Evolutionary conservation across 1,140 invertebrate genomes (phyloP).

Genomic region (Drosophila guanche): DNA sequence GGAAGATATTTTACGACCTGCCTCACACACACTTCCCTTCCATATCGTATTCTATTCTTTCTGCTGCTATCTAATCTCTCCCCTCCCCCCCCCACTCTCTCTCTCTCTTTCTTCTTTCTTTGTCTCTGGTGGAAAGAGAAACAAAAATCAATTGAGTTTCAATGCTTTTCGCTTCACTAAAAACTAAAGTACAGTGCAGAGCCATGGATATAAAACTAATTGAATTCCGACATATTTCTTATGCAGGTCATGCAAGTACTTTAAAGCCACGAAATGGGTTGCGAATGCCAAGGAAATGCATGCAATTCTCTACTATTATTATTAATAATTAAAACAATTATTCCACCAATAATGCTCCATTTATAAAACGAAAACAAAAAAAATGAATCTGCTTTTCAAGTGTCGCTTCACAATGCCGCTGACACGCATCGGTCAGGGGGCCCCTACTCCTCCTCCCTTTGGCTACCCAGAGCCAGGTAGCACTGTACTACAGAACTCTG

Average conservation of each 20-base stretch:
- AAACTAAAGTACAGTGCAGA: neutral
- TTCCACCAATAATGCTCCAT: too few relatives aligned
- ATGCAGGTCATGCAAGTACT: too few relatives aligned
- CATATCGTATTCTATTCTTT: neutral
- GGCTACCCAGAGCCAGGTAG: slow-evolving; percentile 16
- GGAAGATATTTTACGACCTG: slow-evolving; percentile 18
- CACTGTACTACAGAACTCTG: slow-evolving; percentile 26
- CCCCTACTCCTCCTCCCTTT: neutral
- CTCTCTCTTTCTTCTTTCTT: slow-evolving; percentile 8
- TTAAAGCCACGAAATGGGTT: too few relatives aligned
- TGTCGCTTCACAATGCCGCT: too few relatives aligned
- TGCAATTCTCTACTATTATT: too few relatives aligned
- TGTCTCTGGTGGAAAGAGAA: neutral
- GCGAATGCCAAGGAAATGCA: too few relatives aligned
- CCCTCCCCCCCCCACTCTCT: neutral
- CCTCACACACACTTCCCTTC: slow-evolving; percentile 16
- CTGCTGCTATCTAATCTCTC: neutral
- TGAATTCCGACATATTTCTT: too few relatives aligned
- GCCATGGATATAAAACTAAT: too few relatives aligned
- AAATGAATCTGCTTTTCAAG: too few relatives aligned
- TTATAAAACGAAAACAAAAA: too few relatives aligned
- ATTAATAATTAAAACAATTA: too few relatives aligned
- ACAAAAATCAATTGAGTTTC: slow-evolving; percentile 60
- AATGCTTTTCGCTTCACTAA: slow-evolving; percentile 25
- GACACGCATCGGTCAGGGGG: neutral